Base-by-base conservation (phyloP, 2,888 invertebrate species). In the Drosophila emarginata region DNA sequence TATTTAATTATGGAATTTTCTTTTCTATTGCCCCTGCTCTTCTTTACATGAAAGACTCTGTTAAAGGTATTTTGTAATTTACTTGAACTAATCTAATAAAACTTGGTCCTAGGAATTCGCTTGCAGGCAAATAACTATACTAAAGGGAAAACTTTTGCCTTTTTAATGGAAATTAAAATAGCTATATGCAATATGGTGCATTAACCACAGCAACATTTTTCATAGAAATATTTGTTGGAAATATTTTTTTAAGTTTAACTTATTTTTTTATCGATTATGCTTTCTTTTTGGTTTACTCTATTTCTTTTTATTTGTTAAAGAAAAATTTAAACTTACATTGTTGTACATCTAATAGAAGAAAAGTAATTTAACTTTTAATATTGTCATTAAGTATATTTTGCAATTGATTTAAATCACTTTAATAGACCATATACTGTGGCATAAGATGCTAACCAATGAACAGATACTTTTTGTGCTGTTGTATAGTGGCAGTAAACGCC, bases 1-100 rank as follows among this genome's bases (percentile, higher is more conserved):
- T 80, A 82, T 86, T 80, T 68, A 69, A 84, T 82, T 86, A 83
- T 70, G 67, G 39, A 54, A 54, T 32, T 15, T 54, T 53, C 53
- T 40, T 63, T 71, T 69, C 68, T 80, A 82, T 82, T 75, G 39
- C 60, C 58, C 71, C 64, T 77, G 12, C 64, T 40, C 7, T 28
- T n/a, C 23, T 1, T 28, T n/a, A 28, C 6, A 37, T 11, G 57
- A n/a, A 64, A 67, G 61, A 52, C 62, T 51, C 67, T 67, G 60
- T 60, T 40, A 57, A 32, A 45, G 62, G 59, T 53, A 64, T 60
- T 64, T 45, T 53, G n/a, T 54, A 66, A 85, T 64, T 70, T 67
- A 64, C 59, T 57, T 70, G 21, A 59, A 77, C 45, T 82, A 75
- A 85, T 79, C 53, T 39, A 82, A 85, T 85, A 77, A 54, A 40